Conservation (phyloP, 2,888 invertebrate genomes). For the Creontiades dilutus region DNA sequence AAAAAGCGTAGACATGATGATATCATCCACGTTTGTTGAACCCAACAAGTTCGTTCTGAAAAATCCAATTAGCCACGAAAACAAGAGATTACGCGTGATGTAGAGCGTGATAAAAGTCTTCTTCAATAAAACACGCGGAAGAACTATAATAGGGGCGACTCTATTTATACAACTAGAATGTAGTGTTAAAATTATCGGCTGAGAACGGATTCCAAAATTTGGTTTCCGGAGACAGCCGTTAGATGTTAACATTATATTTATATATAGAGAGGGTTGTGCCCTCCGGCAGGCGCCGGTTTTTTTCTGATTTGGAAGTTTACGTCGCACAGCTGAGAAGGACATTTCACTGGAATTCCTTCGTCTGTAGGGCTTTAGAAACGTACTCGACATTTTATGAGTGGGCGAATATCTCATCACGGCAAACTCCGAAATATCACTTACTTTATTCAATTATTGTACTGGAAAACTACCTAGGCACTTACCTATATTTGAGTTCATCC, state of each 20-base stretch:
- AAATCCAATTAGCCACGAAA: no score
- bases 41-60: no score
- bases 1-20: no score
- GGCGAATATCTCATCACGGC: background rate
- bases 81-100: background rate
- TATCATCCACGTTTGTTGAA: no score
- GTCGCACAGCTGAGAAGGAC: background rate
- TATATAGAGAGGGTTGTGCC: background rate
- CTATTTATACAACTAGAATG: conserved; percentile 29
- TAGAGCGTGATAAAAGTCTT: conserved; percentile 9
- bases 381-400: background rate
- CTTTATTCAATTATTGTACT: no score
- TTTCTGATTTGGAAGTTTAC: background rate
- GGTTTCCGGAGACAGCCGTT: conserved; percentile 16
- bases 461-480: no score
- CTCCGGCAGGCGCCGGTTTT: conserved; percentile 9
- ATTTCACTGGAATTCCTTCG: background rate
- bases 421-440: no score
- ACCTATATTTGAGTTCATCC: no score
- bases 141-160: background rate
- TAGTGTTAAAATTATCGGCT: background rate
- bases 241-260: conserved; percentile 26
- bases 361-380: background rate
- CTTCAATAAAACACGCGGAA: background rate
- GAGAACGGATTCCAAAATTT: conserved; percentile 21